Percentiles rank a stretch among this genome's conserved stretches.
Conservation (phyloP, 2,797 vertebrate species). For the Erpetoichthys calabaricus region DNA sequence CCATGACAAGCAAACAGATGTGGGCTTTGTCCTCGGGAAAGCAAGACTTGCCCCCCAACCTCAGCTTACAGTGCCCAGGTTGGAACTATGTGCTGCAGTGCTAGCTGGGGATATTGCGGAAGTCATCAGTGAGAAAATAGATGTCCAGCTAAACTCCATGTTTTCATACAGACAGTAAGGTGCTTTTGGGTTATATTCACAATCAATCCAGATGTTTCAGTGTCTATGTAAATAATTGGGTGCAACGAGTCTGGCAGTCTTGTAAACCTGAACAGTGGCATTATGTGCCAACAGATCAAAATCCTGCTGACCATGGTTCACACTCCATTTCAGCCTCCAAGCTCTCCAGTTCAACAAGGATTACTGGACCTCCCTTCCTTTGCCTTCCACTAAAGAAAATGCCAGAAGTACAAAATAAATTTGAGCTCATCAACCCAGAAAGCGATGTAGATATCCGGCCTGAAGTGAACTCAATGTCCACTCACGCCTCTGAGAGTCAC, state of each 20-base stretch:
- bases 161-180: no score
- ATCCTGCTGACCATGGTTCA: constrained; percentile 9
- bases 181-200: no score
- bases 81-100: no score
- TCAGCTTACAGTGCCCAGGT: no score
- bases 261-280: constrained; percentile 3
- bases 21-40: no score
- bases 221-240: constrained; percentile 5
- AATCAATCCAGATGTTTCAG: constrained; percentile 11
- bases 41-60: no score
- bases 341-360: constrained; percentile 6
- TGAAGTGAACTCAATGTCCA: neutral
- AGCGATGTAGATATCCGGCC: neutral
- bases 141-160: no score
- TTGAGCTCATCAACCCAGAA: neutral
- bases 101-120: constrained; percentile 8
- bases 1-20: no score
- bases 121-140: constrained; percentile 4
- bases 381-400: neutral
- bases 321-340: constrained; percentile 4
- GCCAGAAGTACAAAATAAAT: constrained; percentile 1
- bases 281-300: constrained; percentile 6
- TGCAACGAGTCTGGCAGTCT: constrained; percentile 3
- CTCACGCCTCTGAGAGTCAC: neutral
- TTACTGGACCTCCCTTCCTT: constrained; percentile 9